A percentile compares a stretch with the other conserved stretches of the same genome.
Conservation (phyloP, 2,797 vertebrate species). For the Hybognathus amarus region DNA sequence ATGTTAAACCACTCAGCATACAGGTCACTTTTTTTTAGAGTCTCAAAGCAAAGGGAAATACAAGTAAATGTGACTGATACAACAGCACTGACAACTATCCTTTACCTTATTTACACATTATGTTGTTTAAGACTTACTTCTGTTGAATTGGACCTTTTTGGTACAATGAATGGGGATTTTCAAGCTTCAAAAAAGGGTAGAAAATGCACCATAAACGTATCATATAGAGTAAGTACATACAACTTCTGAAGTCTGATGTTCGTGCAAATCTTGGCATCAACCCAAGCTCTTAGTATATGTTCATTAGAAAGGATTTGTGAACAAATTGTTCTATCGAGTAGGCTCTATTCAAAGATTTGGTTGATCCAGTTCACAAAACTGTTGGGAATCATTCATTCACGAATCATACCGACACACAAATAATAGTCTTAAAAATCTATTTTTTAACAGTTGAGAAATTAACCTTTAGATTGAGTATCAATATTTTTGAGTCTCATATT, state of each 20-base stretch:
- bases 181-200: not conserved
- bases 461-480: not conserved
- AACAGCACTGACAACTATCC: not conserved
- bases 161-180: not conserved
- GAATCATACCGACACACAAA: no score
- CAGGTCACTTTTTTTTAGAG: not conserved
- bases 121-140: not conserved
- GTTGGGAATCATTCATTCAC: not conserved
- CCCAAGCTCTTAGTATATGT: no score
- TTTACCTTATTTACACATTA: not conserved
- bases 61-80: not conserved
- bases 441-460: no score
- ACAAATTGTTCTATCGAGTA: not conserved
- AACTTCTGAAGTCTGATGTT: not conserved
- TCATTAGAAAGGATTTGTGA: not conserved
- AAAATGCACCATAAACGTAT: not conserved
- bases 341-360: not conserved
- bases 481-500: not conserved
- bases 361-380: not conserved
- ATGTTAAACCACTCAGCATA: not conserved
- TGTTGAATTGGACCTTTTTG: not conserved
- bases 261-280: not conserved
- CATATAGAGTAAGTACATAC: not conserved
- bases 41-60: not conserved
- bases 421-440: no score